Evolutionary conservation across 2,113 vertebrate species (phyloP).

Genomic region (Percina caprodes): DNA sequence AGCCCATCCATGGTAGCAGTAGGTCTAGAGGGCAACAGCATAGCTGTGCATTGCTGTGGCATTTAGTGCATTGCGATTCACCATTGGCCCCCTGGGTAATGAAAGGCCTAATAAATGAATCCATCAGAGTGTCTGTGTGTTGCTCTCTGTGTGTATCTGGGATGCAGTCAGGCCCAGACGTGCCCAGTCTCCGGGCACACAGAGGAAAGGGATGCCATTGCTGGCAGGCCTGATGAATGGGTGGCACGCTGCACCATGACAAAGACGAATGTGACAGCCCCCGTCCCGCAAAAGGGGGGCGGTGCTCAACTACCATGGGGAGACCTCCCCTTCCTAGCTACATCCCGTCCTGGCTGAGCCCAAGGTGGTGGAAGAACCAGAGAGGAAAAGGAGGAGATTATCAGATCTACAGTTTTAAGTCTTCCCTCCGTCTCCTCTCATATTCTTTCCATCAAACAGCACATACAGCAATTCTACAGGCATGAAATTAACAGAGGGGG

Average conservation of each 20-base stretch:
- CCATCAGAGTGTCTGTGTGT: slow-evolving; percentile 83
- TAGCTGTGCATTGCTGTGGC: slow-evolving; percentile 74
- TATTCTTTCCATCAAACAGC: slow-evolving; percentile 5
- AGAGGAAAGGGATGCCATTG: slow-evolving; percentile 81
- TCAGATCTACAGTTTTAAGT: slow-evolving; percentile 24
- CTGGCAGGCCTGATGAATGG: slow-evolving; percentile 88
- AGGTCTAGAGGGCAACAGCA: slow-evolving; percentile 69
- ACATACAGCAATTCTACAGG: neutral
- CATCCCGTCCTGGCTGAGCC: slow-evolving; percentile 59
- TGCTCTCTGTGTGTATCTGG: slow-evolving; percentile 81
- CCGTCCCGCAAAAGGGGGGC: slow-evolving; percentile 75
- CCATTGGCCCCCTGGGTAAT: slow-evolving; percentile 83
- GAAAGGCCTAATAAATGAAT: slow-evolving; percentile 87
- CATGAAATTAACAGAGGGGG: slow-evolving; percentile 4
- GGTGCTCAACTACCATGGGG: slow-evolving; percentile 76
- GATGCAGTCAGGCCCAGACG: slow-evolving; percentile 82
- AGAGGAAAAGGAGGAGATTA: slow-evolving; percentile 33
- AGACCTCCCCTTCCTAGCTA: slow-evolving; percentile 69
- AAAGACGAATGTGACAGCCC: slow-evolving; percentile 88
- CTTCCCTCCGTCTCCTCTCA: neutral
- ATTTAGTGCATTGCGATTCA: slow-evolving; percentile 81
- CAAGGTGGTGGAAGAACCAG: slow-evolving; percentile 52
- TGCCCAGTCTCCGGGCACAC: slow-evolving; percentile 83
- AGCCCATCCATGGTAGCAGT: slow-evolving; percentile 52
- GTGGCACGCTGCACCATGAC: slow-evolving; percentile 81